Conservation (phyloP, 2,113 vertebrate genomes). For the Varanus komodoensis region DNA sequence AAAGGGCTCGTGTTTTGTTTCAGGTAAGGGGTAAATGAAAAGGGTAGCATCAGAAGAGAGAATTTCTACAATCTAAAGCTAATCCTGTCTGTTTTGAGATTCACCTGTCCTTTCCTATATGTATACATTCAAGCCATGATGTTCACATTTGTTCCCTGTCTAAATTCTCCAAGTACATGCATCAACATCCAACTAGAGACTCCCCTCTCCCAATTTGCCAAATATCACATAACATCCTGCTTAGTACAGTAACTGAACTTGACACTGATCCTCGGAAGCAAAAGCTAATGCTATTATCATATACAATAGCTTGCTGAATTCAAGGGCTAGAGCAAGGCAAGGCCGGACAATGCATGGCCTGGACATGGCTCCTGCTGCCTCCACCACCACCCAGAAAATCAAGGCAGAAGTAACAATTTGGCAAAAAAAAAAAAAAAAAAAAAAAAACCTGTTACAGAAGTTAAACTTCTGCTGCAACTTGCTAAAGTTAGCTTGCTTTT, state of each 20-base stretch:
- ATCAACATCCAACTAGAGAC: background rate
- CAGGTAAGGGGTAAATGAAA: background rate
- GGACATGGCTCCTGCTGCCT: too few relatives aligned
- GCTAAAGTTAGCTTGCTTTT: too few relatives aligned
- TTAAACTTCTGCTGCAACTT: too few relatives aligned
- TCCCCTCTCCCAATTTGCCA: too few relatives aligned
- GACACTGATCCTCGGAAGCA: background rate
- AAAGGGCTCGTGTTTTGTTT: background rate
- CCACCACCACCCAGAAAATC: too few relatives aligned
- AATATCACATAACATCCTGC: background rate
- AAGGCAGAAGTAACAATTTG: too few relatives aligned
- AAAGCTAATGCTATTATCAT: background rate
- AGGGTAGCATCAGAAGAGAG: background rate
- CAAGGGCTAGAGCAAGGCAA: background rate
- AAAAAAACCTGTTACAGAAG: too few relatives aligned
- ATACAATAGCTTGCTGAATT: background rate
- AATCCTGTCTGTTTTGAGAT: background rate
- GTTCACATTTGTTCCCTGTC: background rate
- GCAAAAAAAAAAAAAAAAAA: too few relatives aligned
- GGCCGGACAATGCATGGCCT: too few relatives aligned
- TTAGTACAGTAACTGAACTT: background rate
- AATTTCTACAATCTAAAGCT: background rate
- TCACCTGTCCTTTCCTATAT: background rate
- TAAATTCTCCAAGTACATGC: background rate
- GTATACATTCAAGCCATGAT: background rate